Evolutionary conservation across 2,888 invertebrate species (phyloP).

Genomic region (Nipponacmea schrenckii): DNA sequence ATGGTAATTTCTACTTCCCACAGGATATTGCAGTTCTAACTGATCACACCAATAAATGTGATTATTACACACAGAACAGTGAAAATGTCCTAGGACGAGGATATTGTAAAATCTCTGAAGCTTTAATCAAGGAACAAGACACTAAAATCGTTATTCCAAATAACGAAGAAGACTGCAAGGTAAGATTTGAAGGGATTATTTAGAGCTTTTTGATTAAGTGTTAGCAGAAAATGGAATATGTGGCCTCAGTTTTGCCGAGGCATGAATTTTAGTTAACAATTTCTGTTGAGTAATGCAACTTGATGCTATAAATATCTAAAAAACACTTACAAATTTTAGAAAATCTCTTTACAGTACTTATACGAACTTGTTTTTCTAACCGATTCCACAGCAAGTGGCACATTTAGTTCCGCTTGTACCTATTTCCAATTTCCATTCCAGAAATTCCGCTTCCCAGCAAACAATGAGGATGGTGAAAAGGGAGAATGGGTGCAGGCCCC

Average conservation of each 20-base stretch:
- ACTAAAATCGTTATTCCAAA: slow-evolving; percentile 53
- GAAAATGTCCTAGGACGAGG: slow-evolving; percentile 63
- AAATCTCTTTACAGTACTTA: too few species aligned
- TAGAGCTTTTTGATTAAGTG: too few species aligned
- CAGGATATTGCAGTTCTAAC: slow-evolving; percentile 65
- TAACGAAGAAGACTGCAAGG: slow-evolving; percentile 62
- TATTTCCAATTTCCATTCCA: slow-evolving; percentile 12
- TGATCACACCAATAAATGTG: slow-evolving; percentile 57
- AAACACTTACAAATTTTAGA: too few species aligned
- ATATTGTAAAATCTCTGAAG: slow-evolving; percentile 53
- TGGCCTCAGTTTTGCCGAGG: too few species aligned
- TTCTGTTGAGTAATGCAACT: too few species aligned
- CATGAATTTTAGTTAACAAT: too few species aligned
- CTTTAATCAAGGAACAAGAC: slow-evolving; percentile 30
- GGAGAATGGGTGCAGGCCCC: slow-evolving; percentile 59
- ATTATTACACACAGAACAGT: slow-evolving; percentile 59
- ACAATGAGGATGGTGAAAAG: slow-evolving; percentile 35
- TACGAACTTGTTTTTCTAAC: too few species aligned
- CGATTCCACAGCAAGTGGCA: too few species aligned
- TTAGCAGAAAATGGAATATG: too few species aligned
- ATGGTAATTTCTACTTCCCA: slow-evolving; percentile 8
- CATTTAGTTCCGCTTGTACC: too few species aligned
- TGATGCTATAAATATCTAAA: too few species aligned
- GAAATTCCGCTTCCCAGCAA: slow-evolving; percentile 41
- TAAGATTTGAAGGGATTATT: slow-evolving; percentile 27